Percentiles rank a stretch among this genome's conserved stretches.
Conservation (phyloP, 2,797 vertebrate genomes). For the Betta splendens region DNA sequence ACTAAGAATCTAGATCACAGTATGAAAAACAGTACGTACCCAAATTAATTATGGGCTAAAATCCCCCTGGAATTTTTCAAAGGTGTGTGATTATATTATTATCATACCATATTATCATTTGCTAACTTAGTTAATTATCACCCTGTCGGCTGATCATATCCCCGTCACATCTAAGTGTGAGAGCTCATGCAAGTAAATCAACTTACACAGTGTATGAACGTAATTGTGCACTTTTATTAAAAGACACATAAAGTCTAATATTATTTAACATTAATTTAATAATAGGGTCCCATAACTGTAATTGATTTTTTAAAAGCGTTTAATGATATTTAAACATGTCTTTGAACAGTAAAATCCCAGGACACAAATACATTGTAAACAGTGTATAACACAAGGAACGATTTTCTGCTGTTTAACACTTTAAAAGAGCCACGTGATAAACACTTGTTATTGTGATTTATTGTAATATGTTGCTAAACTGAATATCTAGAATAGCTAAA, state of each 20-base stretch:
- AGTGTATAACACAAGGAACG: constrained; percentile 40
- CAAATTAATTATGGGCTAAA: constrained; percentile 57
- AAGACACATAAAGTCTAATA: constrained; percentile 24
- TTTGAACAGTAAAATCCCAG: constrained; percentile 30
- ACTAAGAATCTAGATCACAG: constrained; percentile 23
- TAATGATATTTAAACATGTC: constrained; percentile 32
- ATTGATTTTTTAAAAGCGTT: constrained; percentile 22
- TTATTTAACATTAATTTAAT: constrained; percentile 43
- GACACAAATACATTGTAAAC: constrained; percentile 14
- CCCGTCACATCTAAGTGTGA: constrained; percentile 51
- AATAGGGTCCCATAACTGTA: constrained; percentile 44
- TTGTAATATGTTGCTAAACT: not conserved
- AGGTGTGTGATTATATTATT: constrained; percentile 54
- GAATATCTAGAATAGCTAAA: no score
- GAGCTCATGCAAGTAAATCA: constrained; percentile 38
- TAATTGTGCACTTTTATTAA: constrained; percentile 27
- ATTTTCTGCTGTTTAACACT: not conserved
- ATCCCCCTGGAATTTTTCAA: constrained; percentile 42
- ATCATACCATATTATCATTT: constrained; percentile 63
- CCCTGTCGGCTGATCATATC: constrained; percentile 47
- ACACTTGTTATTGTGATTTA: constrained; percentile 2
- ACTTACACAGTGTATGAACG: constrained; percentile 31
- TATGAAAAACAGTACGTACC: constrained; percentile 14
- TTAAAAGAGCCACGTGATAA: constrained; percentile 4
- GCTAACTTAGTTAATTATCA: constrained; percentile 69